Evolutionary conservation across 2,888 invertebrate genomes (phyloP).

Genomic region (Reticulitermes lucifugus): DNA sequence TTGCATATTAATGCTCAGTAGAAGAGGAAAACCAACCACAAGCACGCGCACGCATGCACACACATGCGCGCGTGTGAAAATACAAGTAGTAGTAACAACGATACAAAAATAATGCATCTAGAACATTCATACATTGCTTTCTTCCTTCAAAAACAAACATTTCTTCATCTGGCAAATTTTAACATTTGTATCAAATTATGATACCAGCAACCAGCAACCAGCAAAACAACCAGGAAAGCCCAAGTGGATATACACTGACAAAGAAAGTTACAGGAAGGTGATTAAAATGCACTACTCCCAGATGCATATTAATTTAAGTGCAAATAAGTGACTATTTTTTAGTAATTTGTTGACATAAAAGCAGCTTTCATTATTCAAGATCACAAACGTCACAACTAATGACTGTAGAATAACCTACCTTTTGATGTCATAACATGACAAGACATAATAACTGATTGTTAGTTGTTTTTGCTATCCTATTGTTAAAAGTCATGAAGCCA

Average conservation of each 20-base stretch:
- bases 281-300: background rate
- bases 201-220: background rate
- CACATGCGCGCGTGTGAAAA: background rate
- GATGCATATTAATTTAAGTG: too few relatives aligned
- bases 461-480: background rate
- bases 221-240: conserved; percentile 10
- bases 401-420: too few relatives aligned
- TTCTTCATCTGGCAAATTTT: too few relatives aligned
- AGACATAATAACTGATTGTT: too few relatives aligned
- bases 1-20: background rate
- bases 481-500: background rate
- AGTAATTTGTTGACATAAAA: too few relatives aligned
- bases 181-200: background rate
- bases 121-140: background rate
- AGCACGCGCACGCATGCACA: background rate
- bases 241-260: background rate
- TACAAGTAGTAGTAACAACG: background rate
- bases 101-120: background rate
- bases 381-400: too few relatives aligned
- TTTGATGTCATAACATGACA: too few relatives aligned
- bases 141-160: too few relatives aligned
- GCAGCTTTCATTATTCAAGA: too few relatives aligned
- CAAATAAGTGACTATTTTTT: too few relatives aligned
- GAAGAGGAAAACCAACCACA: background rate
- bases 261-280: background rate